Conservation (phyloP, 1,140 invertebrate species). For the Nasonia vitripennis region DNA sequence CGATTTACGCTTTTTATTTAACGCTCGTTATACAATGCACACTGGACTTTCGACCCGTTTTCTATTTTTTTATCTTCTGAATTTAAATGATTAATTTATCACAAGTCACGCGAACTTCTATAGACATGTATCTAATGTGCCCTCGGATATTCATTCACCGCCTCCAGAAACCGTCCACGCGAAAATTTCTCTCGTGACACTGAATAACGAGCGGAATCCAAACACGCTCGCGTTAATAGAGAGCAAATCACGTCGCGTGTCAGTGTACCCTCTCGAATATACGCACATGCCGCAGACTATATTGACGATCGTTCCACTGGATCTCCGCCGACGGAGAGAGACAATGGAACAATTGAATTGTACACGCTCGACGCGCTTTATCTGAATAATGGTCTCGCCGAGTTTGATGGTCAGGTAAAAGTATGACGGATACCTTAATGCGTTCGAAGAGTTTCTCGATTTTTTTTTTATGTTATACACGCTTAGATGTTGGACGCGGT, state of each 20-base stretch:
- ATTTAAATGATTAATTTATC: background rate
- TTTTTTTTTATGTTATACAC: background rate
- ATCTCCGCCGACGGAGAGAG: background rate
- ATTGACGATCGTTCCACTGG: background rate
- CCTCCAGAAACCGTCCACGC: background rate
- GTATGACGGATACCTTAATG: background rate
- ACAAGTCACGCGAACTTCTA: background rate
- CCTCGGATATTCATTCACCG: background rate
- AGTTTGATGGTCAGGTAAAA: background rate
- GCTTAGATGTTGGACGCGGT: background rate
- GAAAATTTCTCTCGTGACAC: background rate
- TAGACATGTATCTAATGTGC: background rate
- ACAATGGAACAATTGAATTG: slow-evolving; percentile 46
- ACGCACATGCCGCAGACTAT: background rate
- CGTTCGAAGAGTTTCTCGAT: background rate
- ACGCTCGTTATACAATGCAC: slow-evolving; percentile 31
- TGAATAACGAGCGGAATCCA: background rate
- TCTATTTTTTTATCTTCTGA: background rate
- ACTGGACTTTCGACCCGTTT: background rate
- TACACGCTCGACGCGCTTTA: background rate
- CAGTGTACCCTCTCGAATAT: background rate
- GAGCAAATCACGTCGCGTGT: background rate
- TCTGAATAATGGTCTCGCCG: background rate
- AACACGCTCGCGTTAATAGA: background rate
- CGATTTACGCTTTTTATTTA: background rate